Base-by-base conservation (phyloP, 2,888 invertebrate genomes). In the Parnassius mnemosyne region DNA sequence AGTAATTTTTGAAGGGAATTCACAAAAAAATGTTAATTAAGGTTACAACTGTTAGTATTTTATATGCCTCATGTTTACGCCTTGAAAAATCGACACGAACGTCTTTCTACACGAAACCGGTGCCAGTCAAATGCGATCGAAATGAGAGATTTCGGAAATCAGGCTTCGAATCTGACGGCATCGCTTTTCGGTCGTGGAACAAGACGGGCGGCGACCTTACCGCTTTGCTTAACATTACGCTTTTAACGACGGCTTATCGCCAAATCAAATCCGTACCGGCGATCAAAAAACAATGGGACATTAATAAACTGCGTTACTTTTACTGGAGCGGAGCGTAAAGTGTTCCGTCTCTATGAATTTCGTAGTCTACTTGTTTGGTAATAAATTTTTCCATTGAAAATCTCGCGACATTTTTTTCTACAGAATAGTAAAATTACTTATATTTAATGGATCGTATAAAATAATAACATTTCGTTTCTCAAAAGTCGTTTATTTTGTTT, bases 221-320 rank as follows among this genome's bases (percentile, higher is more conserved):
- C 76, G 80, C 74, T 80, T 79, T 78, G 75, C 75, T 78, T 77
- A 81, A 83, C 80, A 81, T 80, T 83, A 83, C 80, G 80, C 80
- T 85, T 87, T 87, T 85, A 85, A 84, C 80, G 79, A 77, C 83
- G 82, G 84, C 80, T 85, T 89, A 87, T 89, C 86, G 79, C 74
- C 73, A 73, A 81, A 85, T 84, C 79, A 83, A 84, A 87, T 88
- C 85, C 78, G 73, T 77, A 82, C 75, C 78, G 78, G 78, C 74
- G 85, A 89, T 88, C 87, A 87, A 79, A 82, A 85, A 89, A 89
- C 90, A 89, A 90, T 89, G 81, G 89, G 76, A 83, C 83, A 83
- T 87, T 84, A 87, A 86, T 87, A 85, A 85, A 87, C 34, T 85
- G 80, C 73, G 69, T 69, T 71, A 69, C 64, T 79, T 75, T 79